Percentiles rank a stretch among this genome's conserved stretches.
Evolutionary conservation across 2,888 invertebrate genomes (phyloP).

Genomic region (Lottia gigantea): DNA sequence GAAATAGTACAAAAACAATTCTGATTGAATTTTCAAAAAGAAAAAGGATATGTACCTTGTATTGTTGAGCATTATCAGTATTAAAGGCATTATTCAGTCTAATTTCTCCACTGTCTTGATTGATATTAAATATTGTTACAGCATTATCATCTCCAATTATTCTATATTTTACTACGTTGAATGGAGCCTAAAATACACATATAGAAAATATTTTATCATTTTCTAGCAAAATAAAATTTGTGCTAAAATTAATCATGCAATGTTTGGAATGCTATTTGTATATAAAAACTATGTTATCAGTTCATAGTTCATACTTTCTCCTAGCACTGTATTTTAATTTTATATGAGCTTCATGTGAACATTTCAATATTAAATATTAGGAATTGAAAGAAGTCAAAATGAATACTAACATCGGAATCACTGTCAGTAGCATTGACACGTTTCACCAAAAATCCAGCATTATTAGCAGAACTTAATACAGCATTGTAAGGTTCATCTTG

Average conservation of each 20-base stretch:
- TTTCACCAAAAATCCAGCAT: constrained; percentile 33
- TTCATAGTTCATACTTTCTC: no score
- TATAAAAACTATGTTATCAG: no score
- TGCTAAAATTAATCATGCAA: no score
- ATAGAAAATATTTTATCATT: no score
- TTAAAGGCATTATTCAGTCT: constrained; percentile 30
- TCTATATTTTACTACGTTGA: constrained; percentile 30
- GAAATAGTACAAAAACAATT: no score
- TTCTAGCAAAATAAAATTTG: no score
- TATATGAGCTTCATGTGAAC: no score
- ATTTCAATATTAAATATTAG: no score
- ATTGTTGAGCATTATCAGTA: constrained; percentile 29
- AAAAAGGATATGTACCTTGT: constrained; percentile 16
- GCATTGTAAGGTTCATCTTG: constrained; percentile 39
- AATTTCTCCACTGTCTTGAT: constrained; percentile 31
- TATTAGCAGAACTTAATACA: constrained; percentile 37
- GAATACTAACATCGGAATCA: constrained; percentile 33
- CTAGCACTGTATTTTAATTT: no score
- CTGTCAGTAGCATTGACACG: constrained; percentile 43
- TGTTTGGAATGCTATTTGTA: no score
- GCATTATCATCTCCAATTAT: constrained; percentile 32
- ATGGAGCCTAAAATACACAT: constrained; percentile 28
- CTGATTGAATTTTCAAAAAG: no score
- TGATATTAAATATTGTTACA: constrained; percentile 29
- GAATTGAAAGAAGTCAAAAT: background rate